A percentile compares a stretch with the other conserved stretches of the same genome.
These are phyloP conservation scores for Cossypha niveicapilla DNA, from an alignment of 2,797 vertebrate genomes.

Conservation along the genomic window DNA sequence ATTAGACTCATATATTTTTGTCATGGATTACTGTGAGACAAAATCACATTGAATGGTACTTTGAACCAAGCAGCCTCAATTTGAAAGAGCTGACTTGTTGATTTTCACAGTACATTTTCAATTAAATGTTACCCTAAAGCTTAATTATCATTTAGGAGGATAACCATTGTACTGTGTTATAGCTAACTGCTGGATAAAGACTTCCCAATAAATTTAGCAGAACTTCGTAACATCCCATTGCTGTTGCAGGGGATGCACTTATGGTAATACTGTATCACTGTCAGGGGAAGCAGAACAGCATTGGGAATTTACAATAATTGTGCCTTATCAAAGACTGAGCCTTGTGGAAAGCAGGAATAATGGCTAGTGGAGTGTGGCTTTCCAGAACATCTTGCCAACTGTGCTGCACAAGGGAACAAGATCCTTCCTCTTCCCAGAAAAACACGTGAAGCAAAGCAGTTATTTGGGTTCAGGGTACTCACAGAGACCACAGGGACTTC, in stretches of 20 bases:
- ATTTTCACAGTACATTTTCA: conserved; percentile 53
- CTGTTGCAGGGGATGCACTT: background rate
- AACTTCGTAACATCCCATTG: background rate
- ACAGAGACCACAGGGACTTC: background rate
- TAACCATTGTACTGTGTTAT: conserved; percentile 38
- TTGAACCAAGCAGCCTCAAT: background rate
- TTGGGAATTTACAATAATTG: background rate
- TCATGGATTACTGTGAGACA: conserved; percentile 35
- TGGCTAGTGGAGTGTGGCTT: background rate
- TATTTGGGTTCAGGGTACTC: background rate
- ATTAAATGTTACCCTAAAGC: conserved; percentile 56
- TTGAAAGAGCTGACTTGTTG: conserved; percentile 47
- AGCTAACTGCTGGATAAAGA: conserved; percentile 16
- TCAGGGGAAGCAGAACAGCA: background rate
- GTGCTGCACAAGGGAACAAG: background rate
- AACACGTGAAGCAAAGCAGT: background rate
- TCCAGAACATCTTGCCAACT: background rate
- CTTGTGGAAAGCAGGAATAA: background rate
- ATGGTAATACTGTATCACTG: background rate
- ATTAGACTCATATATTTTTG: conserved; percentile 40
- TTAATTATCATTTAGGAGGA: conserved; percentile 48
- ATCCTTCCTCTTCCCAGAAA: background rate
- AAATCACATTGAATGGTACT: background rate
- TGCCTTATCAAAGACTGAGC: background rate
- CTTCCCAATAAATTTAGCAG: background rate